These are phyloP conservation scores for Patiria miniata DNA, from an alignment of 35 echinoderm and acorn worm genomes.

Conservation along the genomic window DNA sequence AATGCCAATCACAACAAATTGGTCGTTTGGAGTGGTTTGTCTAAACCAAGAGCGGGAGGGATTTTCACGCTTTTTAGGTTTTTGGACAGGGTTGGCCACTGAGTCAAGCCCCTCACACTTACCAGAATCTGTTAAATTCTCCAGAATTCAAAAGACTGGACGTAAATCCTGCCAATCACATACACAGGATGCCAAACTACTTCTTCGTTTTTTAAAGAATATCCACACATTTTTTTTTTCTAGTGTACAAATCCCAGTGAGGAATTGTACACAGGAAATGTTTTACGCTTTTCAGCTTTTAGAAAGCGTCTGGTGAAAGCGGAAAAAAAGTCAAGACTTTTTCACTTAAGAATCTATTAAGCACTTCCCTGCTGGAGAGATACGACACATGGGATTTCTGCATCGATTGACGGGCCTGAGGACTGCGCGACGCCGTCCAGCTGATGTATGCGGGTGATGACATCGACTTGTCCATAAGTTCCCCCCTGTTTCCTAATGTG, in stretches of 20 bases:
- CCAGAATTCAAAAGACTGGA: slow-evolving; percentile 25
- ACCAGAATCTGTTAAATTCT: slow-evolving; percentile 22
- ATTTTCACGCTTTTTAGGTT: slow-evolving; percentile 25
- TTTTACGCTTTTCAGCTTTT: slow-evolving; percentile 31
- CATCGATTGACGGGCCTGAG: not conserved
- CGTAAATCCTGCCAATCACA: slow-evolving; percentile 12
- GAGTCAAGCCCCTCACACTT: not conserved
- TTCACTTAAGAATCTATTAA: slow-evolving; percentile 7
- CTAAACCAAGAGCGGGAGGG: not conserved
- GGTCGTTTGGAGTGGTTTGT: not conserved
- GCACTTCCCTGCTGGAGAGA: slow-evolving; percentile 8
- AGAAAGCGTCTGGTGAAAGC: slow-evolving; percentile 2
- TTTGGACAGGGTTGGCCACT: not conserved
- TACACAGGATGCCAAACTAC: not conserved
- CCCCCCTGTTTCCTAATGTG: too few relatives aligned
- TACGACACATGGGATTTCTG: slow-evolving; percentile 4
- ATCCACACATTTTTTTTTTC: too few relatives aligned
- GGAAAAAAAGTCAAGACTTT: slow-evolving; percentile 27
- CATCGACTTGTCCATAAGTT: too few relatives aligned
- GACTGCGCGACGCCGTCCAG: not conserved
- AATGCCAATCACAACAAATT: slow-evolving; percentile 8
- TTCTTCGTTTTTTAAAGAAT: not conserved
- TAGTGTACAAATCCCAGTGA: not conserved
- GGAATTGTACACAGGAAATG: slow-evolving; percentile 4
- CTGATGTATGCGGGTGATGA: not conserved